Base-by-base conservation (phyloP, 2,113 vertebrate genomes). In the Lucifuga dentata region DNA sequence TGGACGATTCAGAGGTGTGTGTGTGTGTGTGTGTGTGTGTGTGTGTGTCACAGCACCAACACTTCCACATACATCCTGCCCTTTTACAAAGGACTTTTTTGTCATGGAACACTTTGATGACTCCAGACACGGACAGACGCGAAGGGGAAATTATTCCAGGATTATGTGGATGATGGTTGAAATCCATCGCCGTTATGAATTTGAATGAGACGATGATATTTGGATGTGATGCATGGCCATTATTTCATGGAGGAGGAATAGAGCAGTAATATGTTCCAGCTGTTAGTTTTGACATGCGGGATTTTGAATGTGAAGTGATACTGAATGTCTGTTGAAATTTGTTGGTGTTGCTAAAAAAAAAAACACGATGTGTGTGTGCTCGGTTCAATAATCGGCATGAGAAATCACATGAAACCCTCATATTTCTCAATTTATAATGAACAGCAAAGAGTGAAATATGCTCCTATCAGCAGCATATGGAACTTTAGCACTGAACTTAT, bases 151-250 rank as follows among this genome's bases (percentile, higher is more conserved):
- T 79, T 61, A 87, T 81, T 82, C 67, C 16, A 38, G 84, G 84
- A 89, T 86, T 86, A 88, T 57, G 84, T 62, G 71, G 76, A 88
- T 79, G 83, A 88, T 73, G 84, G 82, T 82, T 19, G 58, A 84
- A 86, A 82, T 61, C 55, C 48, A 68, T 87, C 76, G 66, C 71
- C 70, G 84, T 83, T 72, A 50, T 81, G 90, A 90, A 91, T 91
- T 46, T 76, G 56, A 89, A 91, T 91, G 41, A 89, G 84, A 76
- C 77, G 84, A 15, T 86, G 81, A 89, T 86, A 32, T 88, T 67
- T 41, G 53, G 72, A 68, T 65, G 73, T 69, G 73, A 62, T 64
- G 63, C 61, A 60, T n/a, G n/a, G n/a, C 70, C 49, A 70, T 80
- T 68, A 76, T 76, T 75, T 84, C 50, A 80, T 67, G 60, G 68